Evolutionary conservation across 2,797 vertebrate genomes (phyloP), one percentile per base, ranked within the genome.

Genomic region (Anguilla megastoma): DNA sequence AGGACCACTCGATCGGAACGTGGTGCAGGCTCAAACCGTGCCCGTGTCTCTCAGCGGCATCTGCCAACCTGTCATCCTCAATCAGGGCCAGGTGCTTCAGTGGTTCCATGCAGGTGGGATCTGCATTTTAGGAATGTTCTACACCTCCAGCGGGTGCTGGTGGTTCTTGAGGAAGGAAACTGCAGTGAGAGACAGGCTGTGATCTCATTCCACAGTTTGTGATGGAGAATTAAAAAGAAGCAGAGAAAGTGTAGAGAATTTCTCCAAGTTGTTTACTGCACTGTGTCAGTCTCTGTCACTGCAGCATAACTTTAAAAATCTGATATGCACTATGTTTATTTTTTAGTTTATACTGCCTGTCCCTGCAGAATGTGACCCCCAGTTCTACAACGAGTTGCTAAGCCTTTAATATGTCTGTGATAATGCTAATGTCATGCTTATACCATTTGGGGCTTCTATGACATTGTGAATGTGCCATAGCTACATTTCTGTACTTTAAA

Each of bases 21-120:
- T 84, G 80, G 58, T 24, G 6, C 58, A 63, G 12, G 58, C 79
- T 21, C 45, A 30, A 76, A 88, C 50, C 5, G 84, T 83, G 45
- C 60, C 58, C 84, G 90, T 88, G 76, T 90, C 89, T 88, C 91
- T 92, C 89, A 88, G 1, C 0, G 45, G 86, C 86, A 48, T 71
- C 91, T 76, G 87, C 88, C 89, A 89, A 88, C 2, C 82, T 88
- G 24, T 76, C 89, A 89, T 88, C 89, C 89, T 85, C 83, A 50
- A 58, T 89, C 69, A 50, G 88, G 87, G 90, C 90, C 24, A 6
- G 87, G 6, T 87, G 86, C 89, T 88, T 12, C 18, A 27, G 60
- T 24, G 88, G 90, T 71, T 86, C 88, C 45, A n/a, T 48, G 85
- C 76, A 58, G 90, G 89, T 66, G 84, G 56, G 50, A 56, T 60